Base-by-base conservation (phyloP, 2,113 vertebrate genomes). In the Gasterosteus nipponicus region DNA sequence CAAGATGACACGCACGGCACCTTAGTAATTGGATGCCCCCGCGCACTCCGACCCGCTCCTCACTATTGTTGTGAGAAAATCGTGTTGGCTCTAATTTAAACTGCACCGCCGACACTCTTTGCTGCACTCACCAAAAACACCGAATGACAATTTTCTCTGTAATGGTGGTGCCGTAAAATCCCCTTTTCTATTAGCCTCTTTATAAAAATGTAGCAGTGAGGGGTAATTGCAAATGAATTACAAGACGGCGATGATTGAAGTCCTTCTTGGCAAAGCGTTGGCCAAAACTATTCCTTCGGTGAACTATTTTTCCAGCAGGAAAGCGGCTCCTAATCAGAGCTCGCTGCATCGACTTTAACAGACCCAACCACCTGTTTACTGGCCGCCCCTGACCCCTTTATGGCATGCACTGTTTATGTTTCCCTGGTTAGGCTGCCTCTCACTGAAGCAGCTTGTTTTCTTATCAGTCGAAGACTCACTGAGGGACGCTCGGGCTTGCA, bases 41-140 rank as follows among this genome's bases (percentile, higher is more conserved):
- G 73, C 84, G 0, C 6, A 1, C 15, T 66, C 3, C 33, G 26
- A 12, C 2, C 44, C 2, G 59, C 84, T 78, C 63, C 61, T 75
- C 62, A 38, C 84, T 77, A 80, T 90, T 91, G 87, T 89, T 80
- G 73, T 76, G 83, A 73, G 89, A 75, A 80, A 89, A 88, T 89
- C 80, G 84, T 77, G 83, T 80, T 82, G 61, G 78, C 83, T 86
- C 82, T 89, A 81, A 92, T 90, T 92, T 89, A 84, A 92, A 82
- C 80, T 39, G 77, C 46, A 74, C 73, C 75, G 83, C 69, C 77
- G 84, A 78, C 44, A 74, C 47, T 80, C 66, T 81, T 73, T 8
- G 12, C 80, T 84, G 72, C 86, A 69, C 77, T 83, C 72, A 86
- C 82, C 65, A 63, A 87, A 90, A 86, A 82, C 69, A 80, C 74